Percentiles rank a stretch among this genome's conserved stretches.
Conservation (phyloP, 2,113 vertebrate genomes). For the Platycercus adscitus region DNA sequence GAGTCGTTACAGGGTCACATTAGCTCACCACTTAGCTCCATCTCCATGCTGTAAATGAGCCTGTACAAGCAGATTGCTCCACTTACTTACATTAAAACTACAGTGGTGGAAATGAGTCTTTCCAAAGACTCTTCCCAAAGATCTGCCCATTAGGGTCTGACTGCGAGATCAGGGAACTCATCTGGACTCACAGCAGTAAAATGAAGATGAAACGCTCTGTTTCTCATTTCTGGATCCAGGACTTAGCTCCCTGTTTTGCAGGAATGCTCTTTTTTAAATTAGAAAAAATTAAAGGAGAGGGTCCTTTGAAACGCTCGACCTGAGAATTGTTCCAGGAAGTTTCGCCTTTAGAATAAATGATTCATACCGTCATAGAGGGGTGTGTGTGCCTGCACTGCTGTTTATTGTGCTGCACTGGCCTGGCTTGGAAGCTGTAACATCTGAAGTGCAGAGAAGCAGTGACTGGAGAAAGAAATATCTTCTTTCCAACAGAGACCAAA, state of each 20-base stretch:
- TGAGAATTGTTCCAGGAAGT: not conserved
- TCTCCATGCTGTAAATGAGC: conserved; percentile 5
- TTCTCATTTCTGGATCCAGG: conserved; percentile 29
- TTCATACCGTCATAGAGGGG: not conserved
- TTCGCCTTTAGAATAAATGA: not conserved
- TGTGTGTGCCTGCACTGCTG: not conserved
- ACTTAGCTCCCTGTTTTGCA: not conserved
- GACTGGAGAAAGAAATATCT: not conserved
- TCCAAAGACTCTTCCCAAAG: conserved; percentile 15
- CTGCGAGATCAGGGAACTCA: not conserved
- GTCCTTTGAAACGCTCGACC: not conserved
- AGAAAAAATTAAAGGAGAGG: not conserved
- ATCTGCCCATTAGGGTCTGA: not conserved
- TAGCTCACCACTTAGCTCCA: conserved; percentile 17
- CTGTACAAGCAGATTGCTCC: not conserved
- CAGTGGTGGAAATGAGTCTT: conserved; percentile 12
- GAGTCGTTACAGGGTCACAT: not conserved
- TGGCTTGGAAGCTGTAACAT: not conserved
- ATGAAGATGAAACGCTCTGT: not conserved
- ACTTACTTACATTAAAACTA: conserved; percentile 7
- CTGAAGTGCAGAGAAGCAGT: not conserved
- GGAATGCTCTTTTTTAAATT: not conserved
- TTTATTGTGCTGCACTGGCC: not conserved
- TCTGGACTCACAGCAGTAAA: not conserved
- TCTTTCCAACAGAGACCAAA: conserved; percentile 6